phyloP scores from a whole-genome alignment of 1,140 invertebrate genomes.

The roundworm (Caenorhabditis elegans) region DNA sequence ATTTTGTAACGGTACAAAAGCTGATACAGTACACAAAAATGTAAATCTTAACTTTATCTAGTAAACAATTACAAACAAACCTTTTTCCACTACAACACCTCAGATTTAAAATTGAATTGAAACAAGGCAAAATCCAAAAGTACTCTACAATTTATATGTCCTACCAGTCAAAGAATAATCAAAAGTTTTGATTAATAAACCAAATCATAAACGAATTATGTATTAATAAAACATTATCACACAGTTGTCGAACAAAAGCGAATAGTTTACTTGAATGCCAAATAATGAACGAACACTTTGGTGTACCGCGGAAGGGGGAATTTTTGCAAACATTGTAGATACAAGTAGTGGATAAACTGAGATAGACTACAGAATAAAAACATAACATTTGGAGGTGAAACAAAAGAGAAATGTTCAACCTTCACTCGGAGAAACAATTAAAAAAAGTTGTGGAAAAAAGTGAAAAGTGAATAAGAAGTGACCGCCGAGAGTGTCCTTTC shows the following conservation, averaged over 20 bases:
- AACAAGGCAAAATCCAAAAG: no score
- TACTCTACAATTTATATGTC: no score
- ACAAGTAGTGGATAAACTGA: background rate
- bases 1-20: no score
- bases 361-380: background rate
- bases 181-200: no score
- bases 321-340: background rate
- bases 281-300: background rate
- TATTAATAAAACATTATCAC: background rate
- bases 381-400: background rate
- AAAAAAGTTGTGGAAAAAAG: background rate
- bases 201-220: no score
- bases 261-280: background rate
- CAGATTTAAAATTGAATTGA: no score
- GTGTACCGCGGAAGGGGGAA: background rate
- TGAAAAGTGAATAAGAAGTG: slow-evolving; percentile 28
- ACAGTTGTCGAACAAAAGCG: background rate
- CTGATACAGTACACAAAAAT: no score
- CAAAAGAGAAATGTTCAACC: background rate
- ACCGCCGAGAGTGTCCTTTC: slow-evolving; percentile 25
- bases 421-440: background rate
- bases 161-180: no score
- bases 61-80: no score
- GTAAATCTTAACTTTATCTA: no score
- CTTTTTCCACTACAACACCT: no score